phyloP scores from a whole-genome alignment of 2,888 invertebrate genomes.

The Unio pictorum region DNA sequence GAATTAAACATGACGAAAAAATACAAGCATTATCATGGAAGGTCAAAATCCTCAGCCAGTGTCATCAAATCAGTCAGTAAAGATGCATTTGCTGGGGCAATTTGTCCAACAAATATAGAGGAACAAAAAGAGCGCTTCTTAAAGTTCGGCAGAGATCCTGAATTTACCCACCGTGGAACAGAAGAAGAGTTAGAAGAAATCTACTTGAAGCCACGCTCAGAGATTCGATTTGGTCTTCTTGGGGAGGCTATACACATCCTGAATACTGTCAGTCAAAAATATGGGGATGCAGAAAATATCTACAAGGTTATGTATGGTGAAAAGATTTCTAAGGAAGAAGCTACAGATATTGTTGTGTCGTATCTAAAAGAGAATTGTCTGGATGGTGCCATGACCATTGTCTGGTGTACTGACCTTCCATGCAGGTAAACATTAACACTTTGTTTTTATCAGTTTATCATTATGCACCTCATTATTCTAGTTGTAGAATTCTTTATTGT shows the following conservation, averaged over 20 bases:
- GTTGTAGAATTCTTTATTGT: no score
- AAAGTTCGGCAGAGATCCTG: slow-evolving; percentile 59
- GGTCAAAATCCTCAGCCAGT: slow-evolving; percentile 28
- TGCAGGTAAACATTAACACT: slow-evolving; percentile 57
- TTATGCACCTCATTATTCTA: no score
- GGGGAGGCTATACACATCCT: slow-evolving; percentile 62
- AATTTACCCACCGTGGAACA: slow-evolving; percentile 54
- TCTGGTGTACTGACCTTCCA: slow-evolving; percentile 65
- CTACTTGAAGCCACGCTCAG: slow-evolving; percentile 49
- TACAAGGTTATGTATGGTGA: slow-evolving; percentile 58
- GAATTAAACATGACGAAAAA: slow-evolving; percentile 31
- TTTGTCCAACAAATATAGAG: slow-evolving; percentile 62
- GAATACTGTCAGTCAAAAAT: slow-evolving; percentile 56
- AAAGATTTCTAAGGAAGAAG: slow-evolving; percentile 55
- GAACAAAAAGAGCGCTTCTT: slow-evolving; percentile 67
- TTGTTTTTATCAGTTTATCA: no score
- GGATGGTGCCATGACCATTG: slow-evolving; percentile 63
- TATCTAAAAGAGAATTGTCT: slow-evolving; percentile 63
- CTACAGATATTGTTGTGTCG: slow-evolving; percentile 57
- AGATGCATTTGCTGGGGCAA: slow-evolving; percentile 43
- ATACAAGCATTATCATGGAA: slow-evolving; percentile 30
- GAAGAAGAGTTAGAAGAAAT: slow-evolving; percentile 50
- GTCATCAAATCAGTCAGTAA: slow-evolving; percentile 35
- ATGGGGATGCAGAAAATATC: slow-evolving; percentile 61
- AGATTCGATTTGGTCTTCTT: slow-evolving; percentile 62